These are phyloP conservation scores for Hapalemur alaotrensis DNA, from an alignment of 2,797 vertebrate genomes.

Conservation along the genomic window DNA sequence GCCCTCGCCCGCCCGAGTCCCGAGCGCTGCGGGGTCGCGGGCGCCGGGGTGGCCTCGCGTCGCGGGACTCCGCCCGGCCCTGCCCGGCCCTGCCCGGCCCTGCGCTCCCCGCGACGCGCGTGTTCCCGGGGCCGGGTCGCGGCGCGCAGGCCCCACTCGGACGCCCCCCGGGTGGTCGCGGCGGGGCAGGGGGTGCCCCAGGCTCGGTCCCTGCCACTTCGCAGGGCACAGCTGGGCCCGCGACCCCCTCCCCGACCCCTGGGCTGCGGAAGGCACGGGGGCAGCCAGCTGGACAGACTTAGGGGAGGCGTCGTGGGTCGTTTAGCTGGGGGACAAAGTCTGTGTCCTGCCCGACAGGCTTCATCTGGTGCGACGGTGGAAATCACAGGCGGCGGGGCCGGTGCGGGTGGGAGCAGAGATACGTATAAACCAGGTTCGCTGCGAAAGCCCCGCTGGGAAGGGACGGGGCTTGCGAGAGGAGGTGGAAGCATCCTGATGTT, in stretches of 20 bases:
- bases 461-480: not conserved
- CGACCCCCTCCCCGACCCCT: not conserved
- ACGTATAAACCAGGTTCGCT: not conserved
- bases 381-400: not conserved
- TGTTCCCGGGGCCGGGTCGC: fast-evolving
- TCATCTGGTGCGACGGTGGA: not conserved
- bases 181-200: not conserved
- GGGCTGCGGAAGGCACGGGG: not conserved
- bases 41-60: not conserved
- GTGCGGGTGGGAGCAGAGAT: not conserved
- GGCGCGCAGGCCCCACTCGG: not conserved
- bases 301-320: not conserved
- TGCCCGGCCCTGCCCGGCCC: not conserved
- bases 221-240: too few species aligned
- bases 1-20: not conserved
- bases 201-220: not conserved
- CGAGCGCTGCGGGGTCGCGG: too few species aligned
- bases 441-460: not conserved
- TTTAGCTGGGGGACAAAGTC: not conserved
- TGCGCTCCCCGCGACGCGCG: fast-evolving
- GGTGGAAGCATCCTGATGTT: not conserved
- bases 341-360: not conserved
- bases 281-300: not conserved
- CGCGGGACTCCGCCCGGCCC: not conserved
- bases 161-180: not conserved